These are phyloP conservation scores for Chesias legatella DNA, from an alignment of 2,888 invertebrate species.

Conservation along the genomic window DNA sequence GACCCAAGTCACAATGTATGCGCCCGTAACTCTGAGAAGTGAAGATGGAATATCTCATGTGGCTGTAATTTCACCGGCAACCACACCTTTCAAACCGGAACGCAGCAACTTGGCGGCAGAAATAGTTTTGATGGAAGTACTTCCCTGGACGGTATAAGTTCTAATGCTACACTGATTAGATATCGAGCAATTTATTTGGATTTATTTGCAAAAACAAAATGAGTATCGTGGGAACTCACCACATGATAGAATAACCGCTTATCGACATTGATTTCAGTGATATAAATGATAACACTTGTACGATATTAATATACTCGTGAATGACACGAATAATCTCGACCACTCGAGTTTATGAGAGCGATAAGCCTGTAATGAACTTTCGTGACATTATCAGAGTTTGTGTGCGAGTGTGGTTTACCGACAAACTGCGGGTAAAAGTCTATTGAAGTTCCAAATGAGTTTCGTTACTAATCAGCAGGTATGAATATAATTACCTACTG, in stretches of 20 bases:
- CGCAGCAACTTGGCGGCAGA: too few species aligned
- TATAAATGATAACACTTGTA: conserved; percentile 34
- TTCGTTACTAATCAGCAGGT: too few species aligned
- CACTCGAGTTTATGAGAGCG: conserved; percentile 31
- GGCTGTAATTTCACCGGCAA: too few species aligned
- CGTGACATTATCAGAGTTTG: conserved; percentile 25
- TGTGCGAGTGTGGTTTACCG: conserved; percentile 35
- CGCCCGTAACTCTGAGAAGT: too few species aligned
- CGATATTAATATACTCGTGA: conserved; percentile 30
- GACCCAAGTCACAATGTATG: too few species aligned
- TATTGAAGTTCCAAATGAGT: too few species aligned
- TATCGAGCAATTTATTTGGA: conserved; percentile 7
- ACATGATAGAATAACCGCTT: conserved; percentile 24
- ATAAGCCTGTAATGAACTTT: conserved; percentile 31
- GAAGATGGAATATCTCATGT: too few species aligned
- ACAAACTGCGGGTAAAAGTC: conserved; percentile 2
- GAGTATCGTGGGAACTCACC: conserved; percentile 32
- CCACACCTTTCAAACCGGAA: too few species aligned
- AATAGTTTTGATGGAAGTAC: too few species aligned
- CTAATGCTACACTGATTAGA: too few species aligned
- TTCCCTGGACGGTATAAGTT: too few species aligned
- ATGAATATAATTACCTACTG: too few species aligned
- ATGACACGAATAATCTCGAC: conserved; percentile 40
- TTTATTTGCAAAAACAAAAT: conserved; percentile 21
- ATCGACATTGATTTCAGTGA: conserved; percentile 39